Conservation (phyloP, 92 coral and sea anemone species). For the Montipora capitata region DNA sequence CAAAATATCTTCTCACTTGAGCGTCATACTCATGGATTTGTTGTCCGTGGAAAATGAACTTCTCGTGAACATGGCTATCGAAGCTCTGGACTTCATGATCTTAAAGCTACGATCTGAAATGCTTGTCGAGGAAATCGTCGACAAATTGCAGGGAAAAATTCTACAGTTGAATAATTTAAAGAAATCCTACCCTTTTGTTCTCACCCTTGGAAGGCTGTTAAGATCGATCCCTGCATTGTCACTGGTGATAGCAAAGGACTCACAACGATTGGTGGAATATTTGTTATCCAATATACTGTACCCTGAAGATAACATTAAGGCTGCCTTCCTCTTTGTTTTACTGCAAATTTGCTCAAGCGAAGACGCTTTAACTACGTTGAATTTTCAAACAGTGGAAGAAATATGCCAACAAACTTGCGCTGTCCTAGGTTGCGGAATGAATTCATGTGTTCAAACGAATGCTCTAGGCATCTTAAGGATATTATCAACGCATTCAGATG, state of each 20-base stretch:
- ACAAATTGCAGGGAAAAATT: slow-evolving; percentile 66
- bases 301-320: slow-evolving; percentile 85
- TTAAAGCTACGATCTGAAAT: slow-evolving; percentile 77
- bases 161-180: slow-evolving; percentile 74
- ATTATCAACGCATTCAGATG: slow-evolving; percentile 43
- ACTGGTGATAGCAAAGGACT: slow-evolving; percentile 57
- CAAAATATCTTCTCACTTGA: slow-evolving; percentile 76
- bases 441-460: slow-evolving; percentile 71
- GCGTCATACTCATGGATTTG: slow-evolving; percentile 74
- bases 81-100: slow-evolving; percentile 73
- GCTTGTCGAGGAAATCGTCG: slow-evolving; percentile 85
- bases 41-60: slow-evolving; percentile 76
- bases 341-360: slow-evolving; percentile 73
- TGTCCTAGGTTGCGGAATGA: slow-evolving; percentile 69
- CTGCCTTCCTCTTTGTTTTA: slow-evolving; percentile 78
- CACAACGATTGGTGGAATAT: slow-evolving; percentile 58
- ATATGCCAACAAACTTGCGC: slow-evolving; percentile 83
- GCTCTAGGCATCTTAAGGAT: slow-evolving; percentile 82
- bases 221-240: slow-evolving; percentile 76
- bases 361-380: slow-evolving; percentile 47
- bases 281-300: slow-evolving; percentile 67
- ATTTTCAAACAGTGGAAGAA: slow-evolving; percentile 43
- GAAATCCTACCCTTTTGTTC: slow-evolving; percentile 79
- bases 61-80: slow-evolving; percentile 70
- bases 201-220: slow-evolving; percentile 86